phyloP scores from a whole-genome alignment of 1,140 invertebrate species.

The Drosophila pallidifrons region DNA sequence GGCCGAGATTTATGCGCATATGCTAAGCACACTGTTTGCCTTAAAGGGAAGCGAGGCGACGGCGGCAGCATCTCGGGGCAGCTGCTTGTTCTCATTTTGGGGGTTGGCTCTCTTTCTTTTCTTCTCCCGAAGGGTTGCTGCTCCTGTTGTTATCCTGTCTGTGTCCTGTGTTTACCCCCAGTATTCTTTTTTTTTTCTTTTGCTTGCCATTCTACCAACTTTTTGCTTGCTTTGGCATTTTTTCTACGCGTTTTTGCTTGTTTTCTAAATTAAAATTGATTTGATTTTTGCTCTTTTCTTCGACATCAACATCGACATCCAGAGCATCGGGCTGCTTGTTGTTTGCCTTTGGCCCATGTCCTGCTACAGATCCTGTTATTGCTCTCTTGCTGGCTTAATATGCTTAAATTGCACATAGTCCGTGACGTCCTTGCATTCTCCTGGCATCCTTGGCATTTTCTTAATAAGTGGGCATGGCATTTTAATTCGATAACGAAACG shows the following conservation, averaged over 20 bases:
- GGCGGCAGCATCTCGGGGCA: background rate
- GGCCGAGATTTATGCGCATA: constrained; percentile 78
- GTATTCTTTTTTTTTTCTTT: constrained; percentile 6
- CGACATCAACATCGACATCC: constrained; percentile 16
- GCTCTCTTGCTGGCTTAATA: constrained; percentile 36
- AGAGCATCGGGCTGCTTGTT: background rate
- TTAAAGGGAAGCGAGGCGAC: background rate
- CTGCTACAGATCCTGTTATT: background rate
- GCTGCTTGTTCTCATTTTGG: constrained; percentile 39
- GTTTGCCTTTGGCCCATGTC: constrained; percentile 11
- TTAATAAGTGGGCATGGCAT: constrained; percentile 65
- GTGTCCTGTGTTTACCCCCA: constrained; percentile 21
- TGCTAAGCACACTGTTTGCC: constrained; percentile 71
- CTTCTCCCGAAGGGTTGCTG: constrained; percentile 52
- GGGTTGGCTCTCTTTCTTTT: constrained; percentile 53
- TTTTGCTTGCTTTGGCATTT: constrained; percentile 75
- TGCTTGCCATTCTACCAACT: constrained; percentile 10
- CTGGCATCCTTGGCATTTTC: constrained; percentile 56
- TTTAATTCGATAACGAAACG: constrained; percentile 54
- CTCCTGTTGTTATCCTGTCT: constrained; percentile 28
- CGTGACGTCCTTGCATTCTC: constrained; percentile 22
- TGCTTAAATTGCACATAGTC: constrained; percentile 68
- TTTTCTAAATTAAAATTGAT: constrained; percentile 83
- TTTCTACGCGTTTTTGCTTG: constrained; percentile 58
- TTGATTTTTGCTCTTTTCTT: constrained; percentile 75